A percentile compares a stretch with the other conserved stretches of the same genome.
Evolutionary conservation across 2,888 invertebrate species (phyloP).

Genomic region (Chrysotoxum bicinctum): DNA sequence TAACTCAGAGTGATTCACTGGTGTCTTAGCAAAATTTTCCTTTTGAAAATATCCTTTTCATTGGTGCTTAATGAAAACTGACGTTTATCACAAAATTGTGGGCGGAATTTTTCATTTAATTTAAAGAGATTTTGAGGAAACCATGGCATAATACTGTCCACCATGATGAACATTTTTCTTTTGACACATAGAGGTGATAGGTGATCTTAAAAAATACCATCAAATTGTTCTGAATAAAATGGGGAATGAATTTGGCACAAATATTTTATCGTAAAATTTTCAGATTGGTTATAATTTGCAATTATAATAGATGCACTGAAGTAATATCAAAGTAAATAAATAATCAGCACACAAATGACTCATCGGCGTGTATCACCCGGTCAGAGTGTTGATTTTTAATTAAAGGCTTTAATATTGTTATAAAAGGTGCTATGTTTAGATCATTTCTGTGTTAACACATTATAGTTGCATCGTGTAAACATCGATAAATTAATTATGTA

Average conservation of each 20-base stretch:
- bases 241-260: constrained; percentile 8
- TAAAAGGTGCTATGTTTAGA: constrained; percentile 6
- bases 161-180: constrained; percentile 39
- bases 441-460: constrained; percentile 12
- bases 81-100: constrained; percentile 41
- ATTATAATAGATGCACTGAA: neutral
- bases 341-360: constrained; percentile 23
- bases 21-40: constrained; percentile 4
- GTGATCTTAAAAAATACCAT: constrained; percentile 22
- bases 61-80: constrained; percentile 31
- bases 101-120: constrained; percentile 32
- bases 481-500: constrained; percentile 6
- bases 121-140: neutral
- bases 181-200: constrained; percentile 28
- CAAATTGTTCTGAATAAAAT: constrained; percentile 12
- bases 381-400: constrained; percentile 21
- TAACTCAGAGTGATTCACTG: constrained; percentile 31
- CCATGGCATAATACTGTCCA: constrained; percentile 27
- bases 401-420: neutral
- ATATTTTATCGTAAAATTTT: neutral
- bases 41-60: constrained; percentile 37
- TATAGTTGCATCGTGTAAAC: constrained; percentile 16
- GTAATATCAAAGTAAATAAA: constrained; percentile 5
- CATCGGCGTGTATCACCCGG: constrained; percentile 17
- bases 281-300: neutral